Conservation (phyloP, 1,140 invertebrate species). For the Chironomus striatipennis region DNA sequence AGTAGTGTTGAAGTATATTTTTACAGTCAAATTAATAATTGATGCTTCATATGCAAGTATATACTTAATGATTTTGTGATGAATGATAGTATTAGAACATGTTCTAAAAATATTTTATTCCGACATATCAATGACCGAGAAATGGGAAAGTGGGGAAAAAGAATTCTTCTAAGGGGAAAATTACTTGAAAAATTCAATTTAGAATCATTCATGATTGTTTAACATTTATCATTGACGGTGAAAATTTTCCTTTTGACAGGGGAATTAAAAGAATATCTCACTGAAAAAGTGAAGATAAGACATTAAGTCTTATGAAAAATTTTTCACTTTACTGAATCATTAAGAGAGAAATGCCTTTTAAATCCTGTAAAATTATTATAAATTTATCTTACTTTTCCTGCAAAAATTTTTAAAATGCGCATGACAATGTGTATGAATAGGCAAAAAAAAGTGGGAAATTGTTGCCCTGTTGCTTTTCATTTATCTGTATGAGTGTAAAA, state of each 20-base stretch:
- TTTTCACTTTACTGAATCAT: too few species aligned
- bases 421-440: neutral
- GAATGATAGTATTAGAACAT: slow-evolving; percentile 1
- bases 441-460: neutral
- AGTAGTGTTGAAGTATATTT: neutral
- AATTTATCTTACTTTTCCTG: too few species aligned
- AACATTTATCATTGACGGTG: too few species aligned
- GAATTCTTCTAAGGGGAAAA: too few species aligned
- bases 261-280: too few species aligned
- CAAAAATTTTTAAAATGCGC: neutral
- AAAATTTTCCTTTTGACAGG: too few species aligned
- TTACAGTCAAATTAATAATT: neutral
- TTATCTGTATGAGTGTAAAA: neutral
- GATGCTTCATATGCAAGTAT: neutral
- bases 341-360: too few species aligned
- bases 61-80: neutral
- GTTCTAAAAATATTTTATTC: neutral
- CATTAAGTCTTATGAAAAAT: too few species aligned
- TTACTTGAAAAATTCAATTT: neutral
- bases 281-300: too few species aligned
- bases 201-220: neutral
- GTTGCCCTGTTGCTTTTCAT: too few species aligned
- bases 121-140: neutral
- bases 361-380: too few species aligned
- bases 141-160: neutral